Evolutionary conservation across 2,888 invertebrate genomes (phyloP).

Genomic region (Lathronympha strigana): DNA sequence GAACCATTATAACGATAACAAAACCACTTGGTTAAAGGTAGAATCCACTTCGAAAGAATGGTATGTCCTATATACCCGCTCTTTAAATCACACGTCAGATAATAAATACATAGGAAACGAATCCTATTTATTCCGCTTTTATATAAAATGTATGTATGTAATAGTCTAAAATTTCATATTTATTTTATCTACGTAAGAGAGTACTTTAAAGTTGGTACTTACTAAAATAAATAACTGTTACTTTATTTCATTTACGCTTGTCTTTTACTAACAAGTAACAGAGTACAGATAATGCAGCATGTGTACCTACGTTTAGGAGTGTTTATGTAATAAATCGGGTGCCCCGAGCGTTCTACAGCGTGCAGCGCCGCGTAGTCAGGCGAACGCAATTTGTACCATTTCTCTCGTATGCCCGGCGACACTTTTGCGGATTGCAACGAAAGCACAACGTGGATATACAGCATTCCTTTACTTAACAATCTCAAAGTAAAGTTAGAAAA

Average conservation of each 20-base stretch:
- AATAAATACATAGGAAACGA: no score
- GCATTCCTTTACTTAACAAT: not conserved
- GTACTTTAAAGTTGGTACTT: no score
- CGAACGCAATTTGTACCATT: conserved; percentile 77
- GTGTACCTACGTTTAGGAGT: conserved; percentile 35
- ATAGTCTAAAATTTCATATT: no score
- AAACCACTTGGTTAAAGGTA: no score
- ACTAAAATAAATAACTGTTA: no score
- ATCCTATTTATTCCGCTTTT: no score
- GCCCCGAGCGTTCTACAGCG: conserved; percentile 31
- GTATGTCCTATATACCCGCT: no score
- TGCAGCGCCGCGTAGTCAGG: conserved; percentile 52
- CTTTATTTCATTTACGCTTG: not conserved
- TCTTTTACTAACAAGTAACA: conserved; percentile 12
- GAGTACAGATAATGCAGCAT: conserved; percentile 21
- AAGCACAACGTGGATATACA: conserved; percentile 59
- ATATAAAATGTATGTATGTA: no score
- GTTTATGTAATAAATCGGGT: conserved; percentile 40
- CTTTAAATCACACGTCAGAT: no score
- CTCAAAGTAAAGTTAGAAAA: not conserved
- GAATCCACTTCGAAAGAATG: no score
- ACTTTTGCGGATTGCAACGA: conserved; percentile 65
- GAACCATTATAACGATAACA: no score
- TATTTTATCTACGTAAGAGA: no score
- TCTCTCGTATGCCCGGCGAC: conserved; percentile 69